Evolutionary conservation across 2,888 invertebrate genomes (phyloP), one percentile per base, ranked within the genome.

Genomic region (Pollenia griseotomentosa): DNA sequence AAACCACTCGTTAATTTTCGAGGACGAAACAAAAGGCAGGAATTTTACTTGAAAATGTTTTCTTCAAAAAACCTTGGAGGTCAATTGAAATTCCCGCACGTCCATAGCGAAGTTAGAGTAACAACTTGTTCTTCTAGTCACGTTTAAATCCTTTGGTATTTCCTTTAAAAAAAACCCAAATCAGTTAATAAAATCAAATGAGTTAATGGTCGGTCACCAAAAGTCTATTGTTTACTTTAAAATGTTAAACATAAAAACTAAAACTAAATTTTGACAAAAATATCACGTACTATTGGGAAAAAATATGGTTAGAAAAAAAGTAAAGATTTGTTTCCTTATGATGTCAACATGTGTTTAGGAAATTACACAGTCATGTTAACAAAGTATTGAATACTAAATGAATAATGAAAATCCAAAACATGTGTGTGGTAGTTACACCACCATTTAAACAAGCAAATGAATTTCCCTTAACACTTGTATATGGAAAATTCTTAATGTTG

Each of bases 221-320:
- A 57, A 46, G 73, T 57, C 65, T 73, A 46, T 57, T 46, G 46
- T 40, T 53, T 3, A 14, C 6, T 6, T 12, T 3, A 2, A 51
- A 33, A 51, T 51, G 48, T 51, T 48, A 14, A 19, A 44, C 9
- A 44, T 14, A 46, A 23, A 57, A 2, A 46, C 23, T 55, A 78
- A 83, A 57, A 66, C 59, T 0, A 55, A 73, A 66, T 83, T 79
- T 83, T 79, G 78, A 73, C 78, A 83, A 73, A 83, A 78, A 83
- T 83, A 83, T 73, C 83, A 83, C 83, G 83, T 83, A 78, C 66
- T 23, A 23, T 42, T 75, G 53, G 53, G 44, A 19, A 55, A 77
- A 77, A 44, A 7, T 53, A 16, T 33, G 23, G 23, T 12, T 33
- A 7, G 8, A 19, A 63, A 0, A 40, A 42, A 33, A 33, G 1